Evolutionary conservation across 2,113 vertebrate genomes (phyloP).

Genomic region (Hoplias malabaricus): DNA sequence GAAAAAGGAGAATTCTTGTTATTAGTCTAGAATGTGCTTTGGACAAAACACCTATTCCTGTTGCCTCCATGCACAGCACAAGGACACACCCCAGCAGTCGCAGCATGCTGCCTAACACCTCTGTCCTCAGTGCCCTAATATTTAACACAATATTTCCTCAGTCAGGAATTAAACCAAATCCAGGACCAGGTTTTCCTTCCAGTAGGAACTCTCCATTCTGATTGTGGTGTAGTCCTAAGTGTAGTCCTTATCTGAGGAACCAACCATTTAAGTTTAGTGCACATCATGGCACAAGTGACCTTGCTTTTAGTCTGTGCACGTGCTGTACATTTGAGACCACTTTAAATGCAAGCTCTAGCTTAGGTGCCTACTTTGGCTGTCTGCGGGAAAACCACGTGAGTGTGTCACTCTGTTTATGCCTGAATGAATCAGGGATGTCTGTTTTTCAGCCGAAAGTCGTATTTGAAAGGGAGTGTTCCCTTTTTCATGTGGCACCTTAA

Average conservation of each 20-base stretch:
- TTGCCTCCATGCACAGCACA: neutral
- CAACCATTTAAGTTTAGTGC: neutral
- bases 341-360: neutral
- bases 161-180: no score
- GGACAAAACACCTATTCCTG: neutral
- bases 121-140: neutral
- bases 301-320: neutral
- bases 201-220: no score
- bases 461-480: slow-evolving; percentile 1
- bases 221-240: no score
- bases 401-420: neutral
- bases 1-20: no score
- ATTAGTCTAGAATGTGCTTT: no score
- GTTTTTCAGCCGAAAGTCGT: slow-evolving; percentile 16
- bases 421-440: neutral
- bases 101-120: neutral
- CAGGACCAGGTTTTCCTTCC: no score
- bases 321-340: neutral
- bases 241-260: no score
- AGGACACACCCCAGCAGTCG: slow-evolving; percentile 9
- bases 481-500: slow-evolving; percentile 42
- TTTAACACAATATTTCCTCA: no score
- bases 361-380: neutral
- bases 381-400: neutral
- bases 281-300: neutral